Base-by-base conservation (phyloP, 2,797 vertebrate species). In the Nyctalus aviator region DNA sequence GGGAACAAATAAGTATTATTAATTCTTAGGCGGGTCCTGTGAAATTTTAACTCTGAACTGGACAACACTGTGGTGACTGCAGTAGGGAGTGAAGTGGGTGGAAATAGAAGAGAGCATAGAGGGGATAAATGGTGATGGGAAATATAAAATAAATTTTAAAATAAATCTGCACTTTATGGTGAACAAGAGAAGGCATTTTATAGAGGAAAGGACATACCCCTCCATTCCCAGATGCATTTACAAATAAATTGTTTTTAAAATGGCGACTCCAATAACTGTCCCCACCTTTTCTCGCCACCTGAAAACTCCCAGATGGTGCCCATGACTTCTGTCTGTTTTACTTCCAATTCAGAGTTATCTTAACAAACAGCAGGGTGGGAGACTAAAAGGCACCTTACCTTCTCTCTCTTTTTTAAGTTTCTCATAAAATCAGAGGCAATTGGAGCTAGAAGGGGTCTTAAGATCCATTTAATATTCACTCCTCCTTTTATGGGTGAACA, bases 1-100 rank as follows among this genome's bases (percentile, higher is more conserved):
- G 30, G 53, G 32, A 96, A 95, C 68, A 95, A 87, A 62, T 91
- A 92, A 84, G 76, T 88, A 96, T 95, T 94, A 94, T 90, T 96
- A 92, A 91, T 88, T 96, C 59, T 85, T 84, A 35, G 71, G 37
- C 76, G 69, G 69, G 48, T 81, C 78, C 75, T 50, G 27, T 68
- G 46, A 92, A 93, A 77, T 46, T 84, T 75, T 93, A 94, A 89
- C 77, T 71, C 66, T 93, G 69, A 3, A 93, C 41, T 94, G 59
- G 59, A 62, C 27, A 62, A 62, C 13, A 62, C 12, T 62, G 59
- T 62, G 59, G 25, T 62, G 59, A 62, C 27, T 62, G 59, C 27
- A 2, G 59, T 62, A 62, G 59, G 25, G 59, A 62, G 27, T 62
- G 27, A 27, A 12, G 27, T 30, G 59, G 13, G 25, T 30, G 59